phyloP scores from a whole-genome alignment of 2,888 invertebrate species.

The Trypoxylon attenuatum region DNA sequence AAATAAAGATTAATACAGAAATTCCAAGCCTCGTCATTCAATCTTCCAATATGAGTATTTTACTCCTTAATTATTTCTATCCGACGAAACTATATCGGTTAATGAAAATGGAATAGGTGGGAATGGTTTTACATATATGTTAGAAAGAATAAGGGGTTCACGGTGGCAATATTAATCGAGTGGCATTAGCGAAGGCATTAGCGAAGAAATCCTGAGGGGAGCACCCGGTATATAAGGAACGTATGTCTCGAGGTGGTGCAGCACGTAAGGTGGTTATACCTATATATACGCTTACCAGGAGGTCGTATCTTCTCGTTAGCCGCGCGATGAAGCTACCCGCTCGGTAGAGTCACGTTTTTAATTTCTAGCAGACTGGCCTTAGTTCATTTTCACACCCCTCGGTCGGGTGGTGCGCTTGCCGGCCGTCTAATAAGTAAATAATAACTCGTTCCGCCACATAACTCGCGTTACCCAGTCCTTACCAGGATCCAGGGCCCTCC shows the following conservation, averaged over 20 bases:
- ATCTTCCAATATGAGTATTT: too few relatives aligned
- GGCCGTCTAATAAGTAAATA: conserved; percentile 68
- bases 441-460: conserved; percentile 66
- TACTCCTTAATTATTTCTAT: too few relatives aligned
- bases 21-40: too few relatives aligned
- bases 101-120: too few relatives aligned
- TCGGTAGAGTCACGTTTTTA: conserved; percentile 72
- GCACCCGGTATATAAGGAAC: conserved; percentile 36
- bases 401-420: conserved; percentile 38
- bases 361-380: conserved; percentile 67
- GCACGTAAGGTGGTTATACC: conserved; percentile 35
- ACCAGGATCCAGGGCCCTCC: too few relatives aligned
- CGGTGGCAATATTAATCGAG: too few relatives aligned
- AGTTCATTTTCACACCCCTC: conserved; percentile 69
- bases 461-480: conserved; percentile 48
- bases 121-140: too few relatives aligned
- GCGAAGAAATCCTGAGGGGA: conserved; percentile 26
- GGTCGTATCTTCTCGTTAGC: conserved; percentile 73
- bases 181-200: conserved; percentile 2
- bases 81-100: too few relatives aligned
- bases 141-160: too few relatives aligned
- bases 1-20: too few relatives aligned
- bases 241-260: conserved; percentile 40
- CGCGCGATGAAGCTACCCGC: conserved; percentile 62
- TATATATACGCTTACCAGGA: conserved; percentile 42